phyloP scores from a whole-genome alignment of 2,888 invertebrate genomes.

The Harmothoe impar region DNA sequence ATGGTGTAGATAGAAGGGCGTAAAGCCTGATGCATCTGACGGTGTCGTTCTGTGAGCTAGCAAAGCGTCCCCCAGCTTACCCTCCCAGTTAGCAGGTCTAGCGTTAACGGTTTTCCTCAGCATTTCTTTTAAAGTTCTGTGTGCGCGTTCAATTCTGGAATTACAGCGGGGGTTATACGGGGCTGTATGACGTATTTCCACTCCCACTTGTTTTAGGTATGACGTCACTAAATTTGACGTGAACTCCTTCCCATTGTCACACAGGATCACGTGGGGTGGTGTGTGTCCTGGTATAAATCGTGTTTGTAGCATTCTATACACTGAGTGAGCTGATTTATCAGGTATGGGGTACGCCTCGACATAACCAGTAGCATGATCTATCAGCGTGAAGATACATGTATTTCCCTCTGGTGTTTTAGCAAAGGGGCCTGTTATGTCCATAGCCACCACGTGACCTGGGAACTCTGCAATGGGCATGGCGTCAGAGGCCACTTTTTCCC shows the following conservation, averaged over 20 bases:
- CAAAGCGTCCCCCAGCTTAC: slow-evolving; percentile 12
- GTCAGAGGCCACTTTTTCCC: background rate
- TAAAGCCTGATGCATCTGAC: slow-evolving; percentile 12
- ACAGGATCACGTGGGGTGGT: background rate
- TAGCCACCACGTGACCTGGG: slow-evolving; percentile 31
- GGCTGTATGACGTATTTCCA: background rate
- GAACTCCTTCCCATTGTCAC: slow-evolving; percentile 21
- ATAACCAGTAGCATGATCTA: slow-evolving; percentile 47
- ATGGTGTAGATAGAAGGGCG: slow-evolving; percentile 36
- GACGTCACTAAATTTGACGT: background rate
- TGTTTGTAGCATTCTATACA: background rate
- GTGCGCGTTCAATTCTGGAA: slow-evolving; percentile 12
- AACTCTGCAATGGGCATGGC: slow-evolving; percentile 43
- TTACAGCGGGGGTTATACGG: slow-evolving; percentile 51
- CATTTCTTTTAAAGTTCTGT: slow-evolving; percentile 33
- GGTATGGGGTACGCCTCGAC: slow-evolving; percentile 42
- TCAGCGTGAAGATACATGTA: background rate
- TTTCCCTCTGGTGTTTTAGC: no score
- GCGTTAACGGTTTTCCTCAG: slow-evolving; percentile 28
- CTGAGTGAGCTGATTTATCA: background rate
- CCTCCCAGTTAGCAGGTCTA: slow-evolving; percentile 22
- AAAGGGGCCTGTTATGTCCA: slow-evolving; percentile 28
- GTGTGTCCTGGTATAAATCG: slow-evolving; percentile 20
- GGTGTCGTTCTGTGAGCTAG: background rate
- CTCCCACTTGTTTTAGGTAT: background rate